Evolutionary conservation across 2,888 invertebrate genomes (phyloP).

Genomic region (Spilarctia lutea): DNA sequence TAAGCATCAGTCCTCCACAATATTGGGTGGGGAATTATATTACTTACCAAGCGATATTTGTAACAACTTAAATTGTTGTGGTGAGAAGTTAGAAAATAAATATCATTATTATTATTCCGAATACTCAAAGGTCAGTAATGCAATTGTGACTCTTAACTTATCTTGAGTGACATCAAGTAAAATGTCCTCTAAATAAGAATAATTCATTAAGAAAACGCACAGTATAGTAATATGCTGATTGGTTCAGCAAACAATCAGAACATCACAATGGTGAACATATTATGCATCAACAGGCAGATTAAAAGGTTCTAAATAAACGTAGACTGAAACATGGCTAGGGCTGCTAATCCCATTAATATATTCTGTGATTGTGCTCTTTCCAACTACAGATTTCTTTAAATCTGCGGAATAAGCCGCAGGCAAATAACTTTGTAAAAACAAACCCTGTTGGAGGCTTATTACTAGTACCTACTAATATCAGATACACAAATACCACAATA

Average conservation of each 20-base stretch:
- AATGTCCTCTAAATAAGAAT: too few species aligned
- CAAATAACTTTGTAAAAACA: background rate
- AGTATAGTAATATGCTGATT: too few species aligned
- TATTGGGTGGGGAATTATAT: too few species aligned
- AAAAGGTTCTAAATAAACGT: background rate
- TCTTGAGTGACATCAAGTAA: too few species aligned
- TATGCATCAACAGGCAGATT: slow-evolving; percentile 1
- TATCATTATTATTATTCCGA: too few species aligned
- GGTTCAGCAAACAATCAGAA: background rate
- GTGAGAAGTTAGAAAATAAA: too few species aligned
- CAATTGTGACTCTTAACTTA: too few species aligned
- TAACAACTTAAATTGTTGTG: too few species aligned
- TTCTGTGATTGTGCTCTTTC: background rate
- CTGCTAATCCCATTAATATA: slow-evolving; percentile 10
- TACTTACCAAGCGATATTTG: too few species aligned
- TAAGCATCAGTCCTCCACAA: too few species aligned
- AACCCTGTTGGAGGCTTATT: background rate
- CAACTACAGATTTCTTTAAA: background rate
- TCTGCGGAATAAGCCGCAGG: background rate
- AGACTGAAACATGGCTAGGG: background rate
- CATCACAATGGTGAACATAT: background rate
- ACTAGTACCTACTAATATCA: background rate
- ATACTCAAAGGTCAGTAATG: too few species aligned
- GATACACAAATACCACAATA: background rate
- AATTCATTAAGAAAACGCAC: too few species aligned